Evolutionary conservation across 2,797 vertebrate species (phyloP).

Genomic region (Spinus olivaceus): DNA sequence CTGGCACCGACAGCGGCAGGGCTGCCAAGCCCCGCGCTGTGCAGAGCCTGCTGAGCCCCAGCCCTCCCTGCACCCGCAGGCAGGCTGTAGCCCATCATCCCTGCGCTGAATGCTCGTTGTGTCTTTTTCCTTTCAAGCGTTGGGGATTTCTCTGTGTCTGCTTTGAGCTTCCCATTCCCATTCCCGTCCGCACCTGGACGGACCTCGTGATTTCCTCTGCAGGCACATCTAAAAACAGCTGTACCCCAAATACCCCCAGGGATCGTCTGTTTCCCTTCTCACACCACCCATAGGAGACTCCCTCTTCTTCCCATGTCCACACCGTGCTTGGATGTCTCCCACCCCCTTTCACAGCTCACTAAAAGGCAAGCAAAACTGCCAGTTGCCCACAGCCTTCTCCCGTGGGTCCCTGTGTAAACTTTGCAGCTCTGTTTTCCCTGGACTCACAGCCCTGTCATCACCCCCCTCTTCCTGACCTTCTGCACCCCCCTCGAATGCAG

Average conservation of each 20-base stretch:
- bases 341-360: neutral
- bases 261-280: neutral
- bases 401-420: neutral
- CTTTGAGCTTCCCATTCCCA: neutral
- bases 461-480: neutral
- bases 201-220: neutral
- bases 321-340: neutral
- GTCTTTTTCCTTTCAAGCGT: neutral
- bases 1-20: neutral
- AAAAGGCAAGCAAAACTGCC: neutral
- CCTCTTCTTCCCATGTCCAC: neutral
- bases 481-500: neutral
- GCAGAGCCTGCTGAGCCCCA: neutral
- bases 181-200: no score
- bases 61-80: neutral
- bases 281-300: neutral
- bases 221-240: neutral
- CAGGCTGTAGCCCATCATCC: rapidly evolving
- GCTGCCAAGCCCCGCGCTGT: neutral
- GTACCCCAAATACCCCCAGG: neutral
- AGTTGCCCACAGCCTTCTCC: neutral
- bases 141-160: neutral
- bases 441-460: neutral
- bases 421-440: neutral
- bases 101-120: rapidly evolving